Percentiles rank a stretch among this genome's conserved stretches.
Conservation (phyloP, 2,888 invertebrate species). For the Anthophora plumipes region DNA sequence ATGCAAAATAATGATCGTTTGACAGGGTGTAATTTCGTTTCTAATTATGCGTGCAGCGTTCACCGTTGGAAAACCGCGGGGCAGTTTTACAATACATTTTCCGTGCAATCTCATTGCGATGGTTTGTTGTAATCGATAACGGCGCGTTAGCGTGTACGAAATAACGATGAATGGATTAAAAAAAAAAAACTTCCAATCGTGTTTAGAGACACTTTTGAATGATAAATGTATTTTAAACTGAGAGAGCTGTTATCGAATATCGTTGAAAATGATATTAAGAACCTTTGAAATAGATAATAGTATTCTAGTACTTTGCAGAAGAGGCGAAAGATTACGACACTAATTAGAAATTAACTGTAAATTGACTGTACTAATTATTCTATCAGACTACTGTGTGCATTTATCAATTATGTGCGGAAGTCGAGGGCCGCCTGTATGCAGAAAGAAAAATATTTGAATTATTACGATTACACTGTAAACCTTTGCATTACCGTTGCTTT, state of each 20-base stretch:
- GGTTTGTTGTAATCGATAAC: conserved; percentile 4
- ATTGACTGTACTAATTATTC: no score
- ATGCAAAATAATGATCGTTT: conserved; percentile 11
- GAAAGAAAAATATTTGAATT: no score
- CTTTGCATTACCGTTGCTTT: no score
- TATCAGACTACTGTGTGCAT: no score
- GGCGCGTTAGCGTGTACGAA: background rate
- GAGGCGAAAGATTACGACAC: no score
- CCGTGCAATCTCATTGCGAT: background rate
- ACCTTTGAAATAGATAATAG: no score
- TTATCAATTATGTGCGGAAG: no score
- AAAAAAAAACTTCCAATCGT: background rate
- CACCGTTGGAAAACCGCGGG: background rate
- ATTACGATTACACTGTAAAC: no score
- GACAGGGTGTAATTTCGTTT: conserved; percentile 30
- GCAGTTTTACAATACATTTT: conserved; percentile 1
- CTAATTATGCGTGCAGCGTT: conserved; percentile 6
- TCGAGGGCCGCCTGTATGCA: no score
- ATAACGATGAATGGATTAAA: background rate
- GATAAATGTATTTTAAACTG: background rate
- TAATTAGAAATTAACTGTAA: no score
- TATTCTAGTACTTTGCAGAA: no score
- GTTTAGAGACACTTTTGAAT: background rate
- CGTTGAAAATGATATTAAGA: no score
- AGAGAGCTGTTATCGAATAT: background rate